A percentile compares a stretch with the other conserved stretches of the same genome.
Evolutionary conservation across 2,888 invertebrate species (phyloP).

Genomic region (Vannuccia rotundouncinata): DNA sequence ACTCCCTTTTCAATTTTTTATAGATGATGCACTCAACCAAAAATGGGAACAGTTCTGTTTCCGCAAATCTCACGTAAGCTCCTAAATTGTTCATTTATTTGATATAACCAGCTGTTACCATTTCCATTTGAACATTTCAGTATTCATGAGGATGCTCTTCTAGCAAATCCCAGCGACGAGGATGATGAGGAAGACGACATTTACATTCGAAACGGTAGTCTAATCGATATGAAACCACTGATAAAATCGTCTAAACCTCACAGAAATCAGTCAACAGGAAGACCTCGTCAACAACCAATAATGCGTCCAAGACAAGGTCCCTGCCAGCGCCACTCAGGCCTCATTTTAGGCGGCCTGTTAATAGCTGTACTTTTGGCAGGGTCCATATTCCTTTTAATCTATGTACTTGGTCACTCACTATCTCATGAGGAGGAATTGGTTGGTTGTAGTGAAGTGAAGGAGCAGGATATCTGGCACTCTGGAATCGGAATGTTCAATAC

Average conservation of each 20-base stretch:
- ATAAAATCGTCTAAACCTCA: background rate
- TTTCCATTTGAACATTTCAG: no score
- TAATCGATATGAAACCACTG: background rate
- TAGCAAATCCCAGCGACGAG: no score
- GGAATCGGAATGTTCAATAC: conserved; percentile 67
- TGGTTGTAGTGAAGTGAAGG: conserved; percentile 63
- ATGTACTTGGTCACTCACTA: background rate
- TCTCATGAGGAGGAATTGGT: conserved; percentile 53
- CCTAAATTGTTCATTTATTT: no score
- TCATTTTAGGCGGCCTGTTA: background rate
- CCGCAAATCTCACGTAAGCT: no score
- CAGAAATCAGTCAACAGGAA: background rate
- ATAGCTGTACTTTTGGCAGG: background rate
- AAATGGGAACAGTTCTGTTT: no score
- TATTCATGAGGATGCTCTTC: no score
- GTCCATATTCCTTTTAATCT: background rate
- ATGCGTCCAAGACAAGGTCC: background rate
- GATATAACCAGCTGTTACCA: no score
- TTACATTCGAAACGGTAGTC: background rate
- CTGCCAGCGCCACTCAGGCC: background rate
- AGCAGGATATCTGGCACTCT: conserved; percentile 65
- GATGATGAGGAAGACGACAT: background rate
- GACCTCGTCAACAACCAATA: background rate
- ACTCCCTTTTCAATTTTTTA: no score
- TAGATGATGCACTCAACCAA: no score